These are phyloP conservation scores for Paradisaea rubra DNA, from an alignment of 2,113 vertebrate genomes.

Conservation along the genomic window DNA sequence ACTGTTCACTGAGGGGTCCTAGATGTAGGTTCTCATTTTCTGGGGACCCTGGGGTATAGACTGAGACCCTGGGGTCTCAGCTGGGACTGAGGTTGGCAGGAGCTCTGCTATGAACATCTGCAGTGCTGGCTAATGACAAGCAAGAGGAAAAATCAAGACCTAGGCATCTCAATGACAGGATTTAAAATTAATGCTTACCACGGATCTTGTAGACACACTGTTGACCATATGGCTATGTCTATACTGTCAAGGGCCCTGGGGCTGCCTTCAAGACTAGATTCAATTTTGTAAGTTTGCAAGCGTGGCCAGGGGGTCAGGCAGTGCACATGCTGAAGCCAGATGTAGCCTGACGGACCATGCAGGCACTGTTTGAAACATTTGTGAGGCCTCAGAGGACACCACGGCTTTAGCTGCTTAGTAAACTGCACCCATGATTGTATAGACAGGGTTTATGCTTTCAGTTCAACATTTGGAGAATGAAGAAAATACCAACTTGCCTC, in stretches of 20 bases:
- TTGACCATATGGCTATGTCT: slow-evolving; percentile 2
- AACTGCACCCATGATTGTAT: background rate
- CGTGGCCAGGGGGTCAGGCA: background rate
- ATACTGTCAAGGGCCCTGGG: background rate
- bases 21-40: background rate
- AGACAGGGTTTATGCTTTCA: background rate
- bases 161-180: background rate
- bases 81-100: background rate
- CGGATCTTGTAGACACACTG: background rate
- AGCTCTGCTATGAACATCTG: background rate
- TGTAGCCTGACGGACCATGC: background rate
- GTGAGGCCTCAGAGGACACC: background rate
- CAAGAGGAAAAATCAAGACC: background rate
- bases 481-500: slow-evolving; percentile 33
- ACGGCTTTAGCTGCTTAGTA: background rate
- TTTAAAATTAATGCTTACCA: background rate
- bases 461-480: slow-evolving; percentile 18
- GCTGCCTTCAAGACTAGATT: slow-evolving; percentile 9
- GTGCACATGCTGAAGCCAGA: slow-evolving; percentile 24
- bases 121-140: background rate
- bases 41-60: background rate
- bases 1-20: background rate
- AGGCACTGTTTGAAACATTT: background rate
- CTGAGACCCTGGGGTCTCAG: background rate
- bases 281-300: background rate